Evolutionary conservation across 2,888 invertebrate genomes (phyloP).

Genomic region (Acrobasis suavella): DNA sequence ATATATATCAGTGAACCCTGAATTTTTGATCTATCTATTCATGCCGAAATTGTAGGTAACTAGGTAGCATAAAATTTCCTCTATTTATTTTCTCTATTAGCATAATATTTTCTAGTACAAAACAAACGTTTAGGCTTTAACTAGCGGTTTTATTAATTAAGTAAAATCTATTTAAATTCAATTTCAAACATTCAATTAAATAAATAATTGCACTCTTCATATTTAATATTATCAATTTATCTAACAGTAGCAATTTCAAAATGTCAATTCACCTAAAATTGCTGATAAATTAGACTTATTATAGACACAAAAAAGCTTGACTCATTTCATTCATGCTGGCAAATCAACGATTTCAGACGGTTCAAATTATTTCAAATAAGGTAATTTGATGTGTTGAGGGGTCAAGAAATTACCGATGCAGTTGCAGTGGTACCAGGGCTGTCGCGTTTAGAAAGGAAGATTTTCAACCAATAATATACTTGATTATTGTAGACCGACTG

Average conservation of each 20-base stretch:
- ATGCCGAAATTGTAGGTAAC: too few species aligned
- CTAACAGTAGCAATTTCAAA: background rate
- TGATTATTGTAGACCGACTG: too few species aligned
- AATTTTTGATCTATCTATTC: too few species aligned
- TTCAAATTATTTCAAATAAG: background rate
- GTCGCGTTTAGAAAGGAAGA: background rate
- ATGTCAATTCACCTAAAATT: slow-evolving; percentile 4
- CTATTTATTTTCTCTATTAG: too few species aligned
- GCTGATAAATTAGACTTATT: background rate
- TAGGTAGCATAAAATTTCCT: too few species aligned
- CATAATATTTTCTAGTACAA: too few species aligned
- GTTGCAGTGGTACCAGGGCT: slow-evolving; percentile 3
- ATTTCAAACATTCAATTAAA: too few species aligned
- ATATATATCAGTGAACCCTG: too few species aligned
- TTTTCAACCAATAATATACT: background rate
- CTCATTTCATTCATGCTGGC: background rate
- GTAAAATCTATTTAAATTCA: too few species aligned
- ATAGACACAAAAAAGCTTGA: background rate
- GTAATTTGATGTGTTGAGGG: slow-evolving; percentile 1
- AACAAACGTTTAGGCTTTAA: too few species aligned
- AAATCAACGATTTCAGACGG: background rate
- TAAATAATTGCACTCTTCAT: too few species aligned
- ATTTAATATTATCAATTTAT: background rate
- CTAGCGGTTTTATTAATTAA: too few species aligned
- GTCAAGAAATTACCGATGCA: slow-evolving; percentile 1